Conservation (phyloP, 1,140 invertebrate species). For the Scaptomyza pallida region DNA sequence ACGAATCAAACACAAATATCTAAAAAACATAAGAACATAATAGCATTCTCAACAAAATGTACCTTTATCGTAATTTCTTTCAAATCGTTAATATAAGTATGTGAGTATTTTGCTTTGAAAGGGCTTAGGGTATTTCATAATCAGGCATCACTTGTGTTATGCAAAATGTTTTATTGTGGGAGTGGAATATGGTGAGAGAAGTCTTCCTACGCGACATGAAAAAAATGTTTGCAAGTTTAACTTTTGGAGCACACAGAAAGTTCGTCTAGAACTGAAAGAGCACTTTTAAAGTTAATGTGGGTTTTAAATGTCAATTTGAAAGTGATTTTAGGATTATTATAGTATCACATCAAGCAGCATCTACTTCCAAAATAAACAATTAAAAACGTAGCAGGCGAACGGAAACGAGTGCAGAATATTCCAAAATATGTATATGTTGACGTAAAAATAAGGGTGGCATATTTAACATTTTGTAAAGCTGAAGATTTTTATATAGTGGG, state of each 20-base stretch:
- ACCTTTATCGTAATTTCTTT: too few species aligned
- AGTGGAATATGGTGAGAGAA: conserved; percentile 22
- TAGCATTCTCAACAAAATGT: too few species aligned
- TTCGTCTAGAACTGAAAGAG: conserved; percentile 25
- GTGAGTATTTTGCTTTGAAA: background rate
- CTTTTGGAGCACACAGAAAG: conserved; percentile 18
- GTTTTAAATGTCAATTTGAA: conserved; percentile 36
- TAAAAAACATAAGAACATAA: too few species aligned
- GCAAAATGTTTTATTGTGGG: conserved; percentile 46
- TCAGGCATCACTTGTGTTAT: background rate
- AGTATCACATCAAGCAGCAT: background rate
- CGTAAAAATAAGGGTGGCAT: too few species aligned
- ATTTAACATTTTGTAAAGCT: too few species aligned
- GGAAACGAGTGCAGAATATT: too few species aligned
- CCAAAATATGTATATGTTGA: too few species aligned
- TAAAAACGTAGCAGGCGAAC: too few species aligned
- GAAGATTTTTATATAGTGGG: too few species aligned
- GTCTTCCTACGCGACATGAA: conserved; percentile 23
- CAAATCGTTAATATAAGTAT: background rate
- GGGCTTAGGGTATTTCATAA: background rate
- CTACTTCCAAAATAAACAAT: background rate
- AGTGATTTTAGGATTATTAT: conserved; percentile 6
- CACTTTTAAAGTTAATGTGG: conserved; percentile 36
- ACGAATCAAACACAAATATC: too few species aligned
- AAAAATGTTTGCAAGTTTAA: conserved; percentile 32